Base-by-base conservation (phyloP, 2,888 invertebrate species). In the Lacanobia oleracea region DNA sequence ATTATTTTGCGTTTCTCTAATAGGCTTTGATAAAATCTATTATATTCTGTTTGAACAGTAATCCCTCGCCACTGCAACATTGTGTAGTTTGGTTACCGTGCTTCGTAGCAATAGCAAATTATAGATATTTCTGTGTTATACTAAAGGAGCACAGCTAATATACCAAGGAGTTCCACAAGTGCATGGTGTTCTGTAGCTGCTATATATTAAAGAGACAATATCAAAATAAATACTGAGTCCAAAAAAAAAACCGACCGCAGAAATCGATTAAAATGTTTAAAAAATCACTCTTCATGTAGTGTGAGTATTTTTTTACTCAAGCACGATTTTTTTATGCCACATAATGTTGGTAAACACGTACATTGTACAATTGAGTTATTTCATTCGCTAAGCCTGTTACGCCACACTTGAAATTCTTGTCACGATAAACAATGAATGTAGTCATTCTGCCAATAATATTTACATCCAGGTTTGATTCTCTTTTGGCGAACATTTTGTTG, bases 341-440 rank as follows among this genome's bases (percentile, higher is more conserved):
- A 67, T 21, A 53, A 69, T 54, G n/a, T 59, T 50, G 10, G 43
- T 51, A 51, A 59, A 72, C 40, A 72, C n/a, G n/a, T 23, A 27
- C 23, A 56, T 56, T 57, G 12, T 57, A 27, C 48, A 18, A 71
- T 43, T 50, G 21, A 50, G 27, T 27, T 27, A 27, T 27, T 33
- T 14, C 48, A 50, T 71, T 72, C 72, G 70, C 70, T 71, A 43
- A 33, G 72, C 60, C 23, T 51, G 18, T 43, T 14, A 27, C 33
- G 53, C 21, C 8, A 33, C 18, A 71, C 21, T 43, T 57, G 40
- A 57, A 43, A 43, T 60, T 72, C 72, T 51, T 27, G 40, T 27
- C 27, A 45, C 23, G n/a, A 57, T 27, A 72, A 57, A 57, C 70
- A 43, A 18, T 40, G 12, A 71, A 40, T 50, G 45, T 48, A 48